phyloP scores from a whole-genome alignment of 2,113 vertebrate genomes.

The Eonycteris spelaea region DNA sequence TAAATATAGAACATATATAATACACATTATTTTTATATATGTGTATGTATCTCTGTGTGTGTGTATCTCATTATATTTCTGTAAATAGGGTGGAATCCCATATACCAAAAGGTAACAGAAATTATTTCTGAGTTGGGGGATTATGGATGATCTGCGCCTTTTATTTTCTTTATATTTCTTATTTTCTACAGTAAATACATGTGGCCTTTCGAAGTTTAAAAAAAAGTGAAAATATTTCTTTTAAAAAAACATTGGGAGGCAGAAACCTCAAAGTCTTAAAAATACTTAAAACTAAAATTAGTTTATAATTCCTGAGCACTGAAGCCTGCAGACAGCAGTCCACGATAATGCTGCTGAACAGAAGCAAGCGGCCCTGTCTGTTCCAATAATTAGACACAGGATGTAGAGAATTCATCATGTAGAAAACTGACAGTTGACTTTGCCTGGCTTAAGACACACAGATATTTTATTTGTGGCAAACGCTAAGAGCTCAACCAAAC shows the following conservation, averaged over 20 bases:
- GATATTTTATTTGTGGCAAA: not conserved
- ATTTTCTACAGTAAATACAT: not conserved
- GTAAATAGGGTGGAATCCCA: not conserved
- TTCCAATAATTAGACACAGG: not conserved
- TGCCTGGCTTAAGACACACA: not conserved
- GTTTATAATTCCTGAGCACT: not conserved
- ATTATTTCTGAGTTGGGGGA: not conserved
- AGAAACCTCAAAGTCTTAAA: conserved; percentile 21
- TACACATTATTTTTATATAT: too few species aligned
- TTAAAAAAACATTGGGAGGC: not conserved
- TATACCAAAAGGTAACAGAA: not conserved
- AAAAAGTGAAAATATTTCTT: not conserved
- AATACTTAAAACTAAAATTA: conserved; percentile 3
- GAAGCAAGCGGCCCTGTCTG: not conserved
- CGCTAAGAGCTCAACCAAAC: not conserved
- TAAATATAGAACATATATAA: not conserved
- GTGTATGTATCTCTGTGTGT: too few species aligned
- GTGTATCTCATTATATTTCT: not conserved
- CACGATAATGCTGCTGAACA: not conserved
- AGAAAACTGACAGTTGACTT: not conserved
- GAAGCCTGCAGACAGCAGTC: not conserved
- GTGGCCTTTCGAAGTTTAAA: not conserved
- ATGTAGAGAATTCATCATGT: not conserved
- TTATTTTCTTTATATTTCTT: conserved; percentile 24
- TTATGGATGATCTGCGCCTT: not conserved